Percentiles rank a stretch among this genome's conserved stretches.
Conservation (phyloP, 2,888 invertebrate species). For the Baronia brevicornis region DNA sequence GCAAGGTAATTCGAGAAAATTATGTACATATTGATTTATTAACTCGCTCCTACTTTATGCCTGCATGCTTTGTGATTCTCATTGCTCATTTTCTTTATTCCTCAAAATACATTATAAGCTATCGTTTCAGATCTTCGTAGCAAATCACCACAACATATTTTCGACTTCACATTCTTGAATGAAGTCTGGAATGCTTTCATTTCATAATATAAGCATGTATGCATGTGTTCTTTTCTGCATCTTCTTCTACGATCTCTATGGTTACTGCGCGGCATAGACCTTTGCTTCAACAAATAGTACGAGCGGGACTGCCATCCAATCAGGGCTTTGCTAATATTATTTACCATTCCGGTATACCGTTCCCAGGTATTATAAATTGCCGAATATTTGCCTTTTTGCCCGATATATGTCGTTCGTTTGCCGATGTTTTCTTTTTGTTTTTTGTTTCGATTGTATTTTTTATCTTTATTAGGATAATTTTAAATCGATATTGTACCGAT, state of each 20-base stretch:
- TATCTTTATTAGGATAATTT: slow-evolving; percentile 44
- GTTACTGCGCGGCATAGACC: slow-evolving; percentile 75
- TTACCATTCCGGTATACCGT: slow-evolving; percentile 36
- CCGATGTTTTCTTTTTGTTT: no score
- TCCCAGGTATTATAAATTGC: slow-evolving; percentile 25
- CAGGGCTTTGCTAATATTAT: slow-evolving; percentile 53
- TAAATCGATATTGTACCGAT: slow-evolving; percentile 47
- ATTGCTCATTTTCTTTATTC: no score
- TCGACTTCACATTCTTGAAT: slow-evolving; percentile 26
- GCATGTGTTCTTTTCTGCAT: slow-evolving; percentile 70
- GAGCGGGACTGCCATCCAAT: slow-evolving; percentile 51
- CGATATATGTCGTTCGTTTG: slow-evolving; percentile 62
- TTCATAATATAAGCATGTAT: slow-evolving; percentile 49
- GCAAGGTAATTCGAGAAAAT: slow-evolving; percentile 16
- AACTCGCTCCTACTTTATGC: slow-evolving; percentile 70
- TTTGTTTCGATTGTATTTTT: slow-evolving; percentile 57
- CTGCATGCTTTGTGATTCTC: slow-evolving; percentile 58
- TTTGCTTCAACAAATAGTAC: slow-evolving; percentile 67
- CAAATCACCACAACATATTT: slow-evolving; percentile 18
- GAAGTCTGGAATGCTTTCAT: slow-evolving; percentile 44
- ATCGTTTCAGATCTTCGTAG: slow-evolving; percentile 37
- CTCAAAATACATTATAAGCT: slow-evolving; percentile 35
- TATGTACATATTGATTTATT: slow-evolving; percentile 16
- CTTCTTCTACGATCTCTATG: slow-evolving; percentile 75
- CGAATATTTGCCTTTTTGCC: slow-evolving; percentile 40